Base-by-base conservation (phyloP, 2,888 invertebrate genomes). In the Phlogophora meticulosa region DNA sequence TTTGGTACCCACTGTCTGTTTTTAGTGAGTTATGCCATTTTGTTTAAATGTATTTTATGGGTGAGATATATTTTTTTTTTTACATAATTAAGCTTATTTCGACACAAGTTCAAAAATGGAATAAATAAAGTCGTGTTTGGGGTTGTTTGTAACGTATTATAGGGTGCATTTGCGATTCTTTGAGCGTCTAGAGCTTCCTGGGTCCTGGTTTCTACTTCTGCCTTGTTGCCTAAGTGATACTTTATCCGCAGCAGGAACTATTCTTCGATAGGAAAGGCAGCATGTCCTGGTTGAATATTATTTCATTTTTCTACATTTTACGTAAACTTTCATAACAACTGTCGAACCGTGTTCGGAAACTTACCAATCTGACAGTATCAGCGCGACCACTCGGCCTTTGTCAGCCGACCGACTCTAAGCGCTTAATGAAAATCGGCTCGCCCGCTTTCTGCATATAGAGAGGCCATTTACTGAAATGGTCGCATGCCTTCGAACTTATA, bases 371-470 rank as follows among this genome's bases (percentile, higher is more conserved):
- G 71, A 79, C 78, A 78, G 78, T 85, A 85, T 85, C 78, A 51
- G 73, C 36, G 67, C 66, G 83, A 85, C 84, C 85, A 88, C 80
- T 87, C 83, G 48, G 82, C 85, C 87, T 87, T 87, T 89, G 88
- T 88, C 86, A 81, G 80, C 78, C 77, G 76, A 76, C 81, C 78
- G 81, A 86, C 83, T 86, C 83, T 87, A 87, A 89, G 83, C 89
- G 86, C 86, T 92, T 93, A 93, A 93, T 93, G 92, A 93, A 93
- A 93, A 93, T 92, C 92, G 89, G 88, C 87, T 90, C 86, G 84
- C 85, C 83, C 88, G 90, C 88, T 93, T 91, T 92, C 91, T 92
- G 93, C 93, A 93, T 93, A 93, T 90, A 92, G 92, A 93, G 90
- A 90, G 92, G 91, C 88, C 91, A 92, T 93, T 93, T 92, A 90